A percentile compares a stretch with the other conserved stretches of the same genome.
Evolutionary conservation across 2,113 vertebrate genomes (phyloP).

Genomic region (Notarius lentiginosus): DNA sequence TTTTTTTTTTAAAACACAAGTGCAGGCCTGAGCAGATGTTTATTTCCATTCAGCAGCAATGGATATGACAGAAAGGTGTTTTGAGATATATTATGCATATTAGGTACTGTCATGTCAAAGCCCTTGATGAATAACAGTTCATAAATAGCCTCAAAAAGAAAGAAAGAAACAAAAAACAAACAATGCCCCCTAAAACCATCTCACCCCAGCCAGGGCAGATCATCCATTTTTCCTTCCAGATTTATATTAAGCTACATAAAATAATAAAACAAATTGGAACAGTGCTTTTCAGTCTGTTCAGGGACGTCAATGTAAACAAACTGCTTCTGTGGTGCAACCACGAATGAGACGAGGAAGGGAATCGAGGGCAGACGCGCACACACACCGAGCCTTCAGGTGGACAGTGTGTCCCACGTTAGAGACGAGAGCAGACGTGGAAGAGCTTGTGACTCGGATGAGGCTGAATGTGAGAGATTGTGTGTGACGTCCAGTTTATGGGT

Average conservation of each 20-base stretch:
- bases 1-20: background rate
- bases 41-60: background rate
- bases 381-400: background rate
- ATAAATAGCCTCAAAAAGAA: constrained; percentile 6
- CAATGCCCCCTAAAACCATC: constrained; percentile 26
- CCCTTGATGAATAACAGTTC: constrained; percentile 27
- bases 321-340: background rate
- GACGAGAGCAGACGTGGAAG: background rate
- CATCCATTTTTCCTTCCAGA: background rate
- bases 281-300: constrained; percentile 23
- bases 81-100: background rate
- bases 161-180: background rate
- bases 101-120: background rate
- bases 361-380: background rate
- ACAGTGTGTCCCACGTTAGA: background rate
- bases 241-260: constrained; percentile 38
- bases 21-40: background rate
- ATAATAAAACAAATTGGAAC: constrained; percentile 30
- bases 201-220: background rate
- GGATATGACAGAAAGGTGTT: background rate
- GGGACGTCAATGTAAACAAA: background rate
- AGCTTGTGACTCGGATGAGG: background rate
- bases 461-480: background rate
- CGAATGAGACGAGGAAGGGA: background rate
- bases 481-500: background rate